Evolutionary conservation across 2,113 vertebrate genomes (phyloP).

Genomic region (Myanophis thanlyinensis): DNA sequence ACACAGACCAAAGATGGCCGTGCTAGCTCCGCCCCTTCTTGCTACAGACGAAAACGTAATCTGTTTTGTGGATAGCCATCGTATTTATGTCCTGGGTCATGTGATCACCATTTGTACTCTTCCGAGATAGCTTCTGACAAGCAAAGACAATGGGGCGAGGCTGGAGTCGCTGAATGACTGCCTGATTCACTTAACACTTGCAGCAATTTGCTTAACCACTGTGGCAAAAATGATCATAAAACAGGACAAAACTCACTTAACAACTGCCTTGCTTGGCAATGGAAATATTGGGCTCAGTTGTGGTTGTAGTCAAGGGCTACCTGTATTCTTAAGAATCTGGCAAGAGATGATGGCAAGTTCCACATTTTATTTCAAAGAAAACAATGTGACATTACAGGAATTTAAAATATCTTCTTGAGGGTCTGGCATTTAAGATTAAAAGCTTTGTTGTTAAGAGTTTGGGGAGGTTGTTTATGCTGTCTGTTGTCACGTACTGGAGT

Average conservation of each 20-base stretch:
- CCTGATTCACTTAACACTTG: background rate
- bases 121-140: background rate
- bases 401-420: conserved; percentile 42
- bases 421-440: conserved; percentile 62
- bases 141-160: background rate
- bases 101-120: background rate
- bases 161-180: background rate
- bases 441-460: conserved; percentile 63
- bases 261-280: background rate
- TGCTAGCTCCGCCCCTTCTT: no score
- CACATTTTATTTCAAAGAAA: conserved; percentile 20
- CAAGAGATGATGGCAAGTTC: background rate
- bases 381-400: conserved; percentile 50
- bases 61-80: no score
- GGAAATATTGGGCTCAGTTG: background rate
- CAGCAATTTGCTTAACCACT: background rate
- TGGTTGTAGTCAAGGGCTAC: background rate
- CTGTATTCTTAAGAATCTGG: conserved; percentile 1
- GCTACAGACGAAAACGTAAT: no score
- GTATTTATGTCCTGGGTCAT: background rate
- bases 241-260: background rate
- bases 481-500: conserved; percentile 64
- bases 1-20: no score
- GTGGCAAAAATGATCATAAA: background rate
- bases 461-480: conserved; percentile 34